A percentile compares a stretch with the other conserved stretches of the same genome.
Conservation (phyloP, 2,888 invertebrate genomes). For the Drosophila limbata region DNA sequence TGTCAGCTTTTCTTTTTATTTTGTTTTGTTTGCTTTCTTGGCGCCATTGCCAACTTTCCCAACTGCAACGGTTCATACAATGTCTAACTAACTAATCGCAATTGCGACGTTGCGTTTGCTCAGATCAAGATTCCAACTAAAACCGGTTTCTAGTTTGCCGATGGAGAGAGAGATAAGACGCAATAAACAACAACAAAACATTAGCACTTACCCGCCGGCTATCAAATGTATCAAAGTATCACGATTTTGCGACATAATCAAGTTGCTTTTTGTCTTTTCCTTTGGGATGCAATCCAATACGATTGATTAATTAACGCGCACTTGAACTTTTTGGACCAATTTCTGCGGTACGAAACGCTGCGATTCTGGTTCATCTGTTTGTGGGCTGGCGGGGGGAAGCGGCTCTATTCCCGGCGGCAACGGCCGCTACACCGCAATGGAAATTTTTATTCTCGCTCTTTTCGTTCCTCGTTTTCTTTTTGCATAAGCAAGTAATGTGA, state of each 20-base stretch:
- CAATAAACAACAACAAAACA: slow-evolving; percentile 41
- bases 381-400: slow-evolving; percentile 23
- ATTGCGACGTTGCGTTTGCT: slow-evolving; percentile 65
- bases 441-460: slow-evolving; percentile 38
- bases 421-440: slow-evolving; percentile 54
- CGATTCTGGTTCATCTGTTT: slow-evolving; percentile 17
- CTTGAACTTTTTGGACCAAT: slow-evolving; percentile 26
- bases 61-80: slow-evolving; percentile 41
- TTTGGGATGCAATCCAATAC: neutral
- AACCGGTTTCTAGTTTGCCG: slow-evolving; percentile 44
- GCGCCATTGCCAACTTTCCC: slow-evolving; percentile 62
- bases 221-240: slow-evolving; percentile 97
- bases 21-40: slow-evolving; percentile 43
- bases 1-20: slow-evolving; percentile 33
- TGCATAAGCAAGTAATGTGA: slow-evolving; percentile 31
- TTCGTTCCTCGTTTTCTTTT: slow-evolving; percentile 33
- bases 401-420: slow-evolving; percentile 54
- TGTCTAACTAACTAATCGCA: slow-evolving; percentile 53
- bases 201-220: slow-evolving; percentile 95
- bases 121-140: slow-evolving; percentile 34
- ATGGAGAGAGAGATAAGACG: slow-evolving; percentile 38
- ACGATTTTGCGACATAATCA: slow-evolving; percentile 86
- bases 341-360: neutral
- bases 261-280: slow-evolving; percentile 9
- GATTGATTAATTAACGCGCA: slow-evolving; percentile 39